Percentiles rank a stretch among this genome's conserved stretches.
These are phyloP conservation scores for Onychomys arenicola DNA, from an alignment of 2,797 vertebrate species.

Conservation along the genomic window DNA sequence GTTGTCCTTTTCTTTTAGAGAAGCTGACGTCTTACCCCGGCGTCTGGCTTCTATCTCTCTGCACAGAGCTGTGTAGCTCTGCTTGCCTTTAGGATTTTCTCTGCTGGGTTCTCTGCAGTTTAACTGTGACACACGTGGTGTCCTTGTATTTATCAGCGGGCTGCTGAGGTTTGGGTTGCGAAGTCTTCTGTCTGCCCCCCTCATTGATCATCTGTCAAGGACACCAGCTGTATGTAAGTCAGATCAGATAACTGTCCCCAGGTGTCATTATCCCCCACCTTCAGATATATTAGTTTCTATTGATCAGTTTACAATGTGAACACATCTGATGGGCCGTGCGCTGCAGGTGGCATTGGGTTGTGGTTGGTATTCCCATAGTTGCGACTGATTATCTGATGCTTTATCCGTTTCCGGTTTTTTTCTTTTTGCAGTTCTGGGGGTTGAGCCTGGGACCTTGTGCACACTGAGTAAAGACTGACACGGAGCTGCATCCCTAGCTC, in stretches of 20 bases:
- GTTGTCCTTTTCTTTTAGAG: not conserved
- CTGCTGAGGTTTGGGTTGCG: not conserved
- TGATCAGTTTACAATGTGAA: not conserved
- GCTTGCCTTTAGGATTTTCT: not conserved
- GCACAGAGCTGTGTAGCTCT: not conserved
- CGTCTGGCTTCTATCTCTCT: not conserved
- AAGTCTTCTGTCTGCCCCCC: not conserved
- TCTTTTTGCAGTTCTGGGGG: not conserved
- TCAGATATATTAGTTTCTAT: not conserved
- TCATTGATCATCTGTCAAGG: not conserved
- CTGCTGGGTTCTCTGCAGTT: not conserved
- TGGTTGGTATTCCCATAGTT: not conserved
- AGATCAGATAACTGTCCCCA: not conserved
- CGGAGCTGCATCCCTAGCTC: not conserved
- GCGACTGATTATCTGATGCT: not conserved
- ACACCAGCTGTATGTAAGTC: not conserved
- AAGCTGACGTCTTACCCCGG: not conserved
- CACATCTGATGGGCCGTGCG: not conserved
- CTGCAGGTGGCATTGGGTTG: not conserved
- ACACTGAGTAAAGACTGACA: not conserved
- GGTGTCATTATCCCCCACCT: no score
- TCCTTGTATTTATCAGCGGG: not conserved
- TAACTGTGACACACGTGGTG: not conserved
- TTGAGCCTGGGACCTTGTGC: not conserved
- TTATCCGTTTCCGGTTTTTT: not conserved